These are phyloP conservation scores for Mustelus asterias DNA, from an alignment of 2,113 vertebrate genomes.

Conservation along the genomic window DNA sequence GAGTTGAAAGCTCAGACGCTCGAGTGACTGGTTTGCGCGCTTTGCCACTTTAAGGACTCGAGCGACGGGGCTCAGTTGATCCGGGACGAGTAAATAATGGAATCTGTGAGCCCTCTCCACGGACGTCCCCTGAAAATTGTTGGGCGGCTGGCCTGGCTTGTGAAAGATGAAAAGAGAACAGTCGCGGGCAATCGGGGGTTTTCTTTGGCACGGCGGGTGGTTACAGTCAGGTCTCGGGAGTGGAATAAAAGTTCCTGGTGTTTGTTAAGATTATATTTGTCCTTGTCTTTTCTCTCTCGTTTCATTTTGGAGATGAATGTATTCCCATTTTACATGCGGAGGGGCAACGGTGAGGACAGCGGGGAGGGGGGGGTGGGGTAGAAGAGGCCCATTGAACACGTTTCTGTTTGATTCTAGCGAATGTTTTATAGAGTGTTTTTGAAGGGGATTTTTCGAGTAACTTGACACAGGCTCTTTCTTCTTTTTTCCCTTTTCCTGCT, in stretches of 20 bases:
- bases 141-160: constrained; percentile 56
- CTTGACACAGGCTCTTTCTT: neutral
- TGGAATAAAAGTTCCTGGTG: constrained; percentile 30
- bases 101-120: constrained; percentile 55
- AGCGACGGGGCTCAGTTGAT: constrained; percentile 43
- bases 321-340: neutral
- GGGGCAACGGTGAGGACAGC: neutral
- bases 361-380: neutral
- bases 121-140: constrained; percentile 67
- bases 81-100: constrained; percentile 58
- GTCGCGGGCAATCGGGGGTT: constrained; percentile 47
- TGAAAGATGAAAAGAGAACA: constrained; percentile 61
- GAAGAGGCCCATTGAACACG: neutral
- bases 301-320: neutral
- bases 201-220: constrained; percentile 39
- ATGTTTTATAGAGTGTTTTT: constrained; percentile 21
- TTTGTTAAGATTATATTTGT: neutral
- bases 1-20: neutral
- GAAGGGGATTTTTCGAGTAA: constrained; percentile 14
- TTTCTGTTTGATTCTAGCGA: neutral
- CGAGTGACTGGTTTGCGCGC: neutral
- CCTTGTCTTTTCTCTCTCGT: neutral
- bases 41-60: constrained; percentile 52
- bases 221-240: constrained; percentile 36
- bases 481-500: neutral